phyloP scores from a whole-genome alignment of 1,140 invertebrate species.

The Anastrepha obliqua region DNA sequence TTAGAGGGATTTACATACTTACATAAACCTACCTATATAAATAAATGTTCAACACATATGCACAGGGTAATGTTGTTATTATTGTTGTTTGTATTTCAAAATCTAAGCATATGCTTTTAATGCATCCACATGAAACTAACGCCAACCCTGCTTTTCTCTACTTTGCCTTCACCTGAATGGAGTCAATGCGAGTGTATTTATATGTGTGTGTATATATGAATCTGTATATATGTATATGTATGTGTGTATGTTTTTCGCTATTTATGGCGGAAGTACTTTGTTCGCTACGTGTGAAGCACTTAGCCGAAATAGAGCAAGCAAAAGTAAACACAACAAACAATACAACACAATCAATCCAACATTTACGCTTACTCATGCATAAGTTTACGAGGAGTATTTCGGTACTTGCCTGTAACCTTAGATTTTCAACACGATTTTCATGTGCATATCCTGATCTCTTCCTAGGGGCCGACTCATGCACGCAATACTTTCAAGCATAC shows the following conservation, averaged over 20 bases:
- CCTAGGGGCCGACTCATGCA: not conserved
- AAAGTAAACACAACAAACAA: conserved; percentile 15
- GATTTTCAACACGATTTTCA: not conserved
- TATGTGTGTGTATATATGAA: not conserved
- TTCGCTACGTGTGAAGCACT: conserved; percentile 43
- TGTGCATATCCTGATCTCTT: not conserved
- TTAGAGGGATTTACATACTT: no score
- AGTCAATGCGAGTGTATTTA: not conserved
- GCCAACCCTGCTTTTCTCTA: no score
- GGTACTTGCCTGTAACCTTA: not conserved
- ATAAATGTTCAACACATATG: no score
- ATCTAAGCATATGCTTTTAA: no score
- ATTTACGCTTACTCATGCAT: not conserved
- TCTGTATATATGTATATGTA: no score
- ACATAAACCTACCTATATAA: no score
- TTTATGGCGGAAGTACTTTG: conserved; percentile 35
- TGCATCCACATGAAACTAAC: no score
- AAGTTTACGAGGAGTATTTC: not conserved
- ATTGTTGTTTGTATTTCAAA: no score
- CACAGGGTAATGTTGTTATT: no score
- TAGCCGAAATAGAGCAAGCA: conserved; percentile 5
- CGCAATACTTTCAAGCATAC: not conserved
- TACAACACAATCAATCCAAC: not conserved
- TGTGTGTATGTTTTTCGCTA: not conserved
- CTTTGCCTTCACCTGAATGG: not conserved